Conservation (phyloP, 2,113 vertebrate genomes). For the Lota lota region DNA sequence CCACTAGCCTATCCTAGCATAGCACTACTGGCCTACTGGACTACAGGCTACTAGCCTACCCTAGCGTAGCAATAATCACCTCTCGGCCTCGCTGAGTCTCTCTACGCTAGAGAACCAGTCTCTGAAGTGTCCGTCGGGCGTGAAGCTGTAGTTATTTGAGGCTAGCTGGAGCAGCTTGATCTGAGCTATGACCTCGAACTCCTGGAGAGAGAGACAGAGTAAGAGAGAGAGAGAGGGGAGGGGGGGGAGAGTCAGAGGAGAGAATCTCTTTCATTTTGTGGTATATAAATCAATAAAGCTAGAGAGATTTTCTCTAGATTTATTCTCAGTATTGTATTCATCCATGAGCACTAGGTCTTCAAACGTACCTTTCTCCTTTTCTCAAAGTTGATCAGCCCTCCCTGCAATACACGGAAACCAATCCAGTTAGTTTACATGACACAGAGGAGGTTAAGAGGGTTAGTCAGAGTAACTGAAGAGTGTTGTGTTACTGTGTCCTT, state of each 20-base stretch:
- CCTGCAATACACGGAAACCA: conserved; percentile 65
- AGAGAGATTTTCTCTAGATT: too few relatives aligned
- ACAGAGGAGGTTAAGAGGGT: background rate
- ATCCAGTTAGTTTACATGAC: background rate
- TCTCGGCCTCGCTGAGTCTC: conserved; percentile 87
- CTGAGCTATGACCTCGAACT: conserved; percentile 96
- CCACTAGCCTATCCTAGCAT: too few relatives aligned
- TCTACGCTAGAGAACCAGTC: conserved; percentile 87
- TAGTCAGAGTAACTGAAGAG: too few relatives aligned
- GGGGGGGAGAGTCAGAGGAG: too few relatives aligned
- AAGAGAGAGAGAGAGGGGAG: too few relatives aligned
- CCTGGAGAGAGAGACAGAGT: conserved; percentile 65
- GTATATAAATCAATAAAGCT: too few relatives aligned
- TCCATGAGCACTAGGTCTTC: too few relatives aligned
- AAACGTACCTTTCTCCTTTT: conserved; percentile 90
- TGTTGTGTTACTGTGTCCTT: too few relatives aligned
- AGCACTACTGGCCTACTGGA: too few relatives aligned
- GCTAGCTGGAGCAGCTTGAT: conserved; percentile 95
- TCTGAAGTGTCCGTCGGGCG: conserved; percentile 78
- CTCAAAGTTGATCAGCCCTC: conserved; percentile 95
- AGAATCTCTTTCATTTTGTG: too few relatives aligned
- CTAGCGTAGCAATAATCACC: conserved; percentile 64
- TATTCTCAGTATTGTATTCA: too few relatives aligned
- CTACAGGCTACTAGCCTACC: too few relatives aligned
- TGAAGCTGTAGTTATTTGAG: conserved; percentile 95